A percentile compares a stretch with the other conserved stretches of the same genome.
Conservation (phyloP, 2,888 invertebrate species). For the Synergus itoensis region DNA sequence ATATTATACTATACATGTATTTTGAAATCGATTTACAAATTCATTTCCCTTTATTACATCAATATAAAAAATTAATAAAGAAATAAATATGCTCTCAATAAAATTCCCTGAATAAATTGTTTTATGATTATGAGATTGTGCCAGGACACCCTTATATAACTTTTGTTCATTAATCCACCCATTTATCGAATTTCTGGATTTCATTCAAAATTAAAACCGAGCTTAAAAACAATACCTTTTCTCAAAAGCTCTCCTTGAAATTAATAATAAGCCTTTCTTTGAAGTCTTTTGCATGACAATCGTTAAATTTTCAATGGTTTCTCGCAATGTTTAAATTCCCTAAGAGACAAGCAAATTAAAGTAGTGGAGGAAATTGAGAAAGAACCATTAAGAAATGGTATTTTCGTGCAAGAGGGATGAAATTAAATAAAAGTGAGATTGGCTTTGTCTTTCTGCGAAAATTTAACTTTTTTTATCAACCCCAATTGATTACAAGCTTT, state of each 20-base stretch:
- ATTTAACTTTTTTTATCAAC: constrained; percentile 21
- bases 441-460: background rate
- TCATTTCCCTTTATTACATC: background rate
- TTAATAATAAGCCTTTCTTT: background rate
- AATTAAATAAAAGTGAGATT: background rate
- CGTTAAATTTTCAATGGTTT: background rate
- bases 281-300: background rate
- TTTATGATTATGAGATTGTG: background rate
- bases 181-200: background rate
- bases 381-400: constrained; percentile 20
- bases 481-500: constrained; percentile 2
- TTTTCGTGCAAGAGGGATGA: background rate
- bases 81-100: no score
- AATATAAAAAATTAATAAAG: no score
- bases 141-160: background rate
- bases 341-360: constrained; percentile 14
- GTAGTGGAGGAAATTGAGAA: background rate
- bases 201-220: background rate
- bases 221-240: background rate
- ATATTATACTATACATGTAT: background rate
- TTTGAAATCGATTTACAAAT: background rate
- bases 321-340: background rate
- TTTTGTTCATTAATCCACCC: background rate
- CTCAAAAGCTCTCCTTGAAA: background rate
- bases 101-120: background rate